phyloP scores from a whole-genome alignment of 2,888 invertebrate genomes.

The Megalurothrips usitatus region DNA sequence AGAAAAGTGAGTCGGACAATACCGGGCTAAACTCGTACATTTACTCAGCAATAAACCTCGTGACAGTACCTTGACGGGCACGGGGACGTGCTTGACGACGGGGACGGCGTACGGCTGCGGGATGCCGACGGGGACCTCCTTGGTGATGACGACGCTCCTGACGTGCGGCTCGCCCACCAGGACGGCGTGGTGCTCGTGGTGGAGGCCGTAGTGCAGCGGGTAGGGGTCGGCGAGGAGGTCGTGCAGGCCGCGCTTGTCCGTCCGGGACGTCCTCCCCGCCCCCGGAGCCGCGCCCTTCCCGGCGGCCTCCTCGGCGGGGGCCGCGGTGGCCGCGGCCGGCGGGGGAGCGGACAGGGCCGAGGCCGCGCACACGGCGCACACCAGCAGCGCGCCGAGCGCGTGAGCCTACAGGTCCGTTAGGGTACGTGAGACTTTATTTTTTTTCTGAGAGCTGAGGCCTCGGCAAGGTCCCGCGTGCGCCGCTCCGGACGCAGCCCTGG shows the following conservation, averaged over 20 bases:
- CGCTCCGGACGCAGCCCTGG: background rate
- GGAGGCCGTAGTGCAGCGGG: background rate
- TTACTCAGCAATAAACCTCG: no score
- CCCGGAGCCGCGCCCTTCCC: background rate
- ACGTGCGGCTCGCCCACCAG: slow-evolving; percentile 1
- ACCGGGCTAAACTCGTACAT: no score
- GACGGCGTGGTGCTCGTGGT: background rate
- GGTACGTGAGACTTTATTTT: background rate
- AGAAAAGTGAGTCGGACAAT: no score
- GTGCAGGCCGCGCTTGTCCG: slow-evolving; percentile 7
- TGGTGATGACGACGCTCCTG: slow-evolving; percentile 16
- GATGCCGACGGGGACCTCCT: slow-evolving; percentile 15
- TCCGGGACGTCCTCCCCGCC: background rate
- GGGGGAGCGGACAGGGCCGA: background rate
- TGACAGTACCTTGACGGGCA: slow-evolving; percentile 4
- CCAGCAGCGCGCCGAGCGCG: background rate
- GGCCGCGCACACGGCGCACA: background rate
- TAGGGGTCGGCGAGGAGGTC: background rate
- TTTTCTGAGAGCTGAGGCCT: no score
- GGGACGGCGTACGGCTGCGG: slow-evolving; percentile 14
- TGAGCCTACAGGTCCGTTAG: background rate
- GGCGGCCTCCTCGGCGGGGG: background rate
- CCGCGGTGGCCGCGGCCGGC: background rate
- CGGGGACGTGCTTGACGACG: slow-evolving; percentile 8
- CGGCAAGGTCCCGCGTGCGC: no score